Evolutionary conservation across 2,113 vertebrate species (phyloP).

Genomic region (Numenius arquata): DNA sequence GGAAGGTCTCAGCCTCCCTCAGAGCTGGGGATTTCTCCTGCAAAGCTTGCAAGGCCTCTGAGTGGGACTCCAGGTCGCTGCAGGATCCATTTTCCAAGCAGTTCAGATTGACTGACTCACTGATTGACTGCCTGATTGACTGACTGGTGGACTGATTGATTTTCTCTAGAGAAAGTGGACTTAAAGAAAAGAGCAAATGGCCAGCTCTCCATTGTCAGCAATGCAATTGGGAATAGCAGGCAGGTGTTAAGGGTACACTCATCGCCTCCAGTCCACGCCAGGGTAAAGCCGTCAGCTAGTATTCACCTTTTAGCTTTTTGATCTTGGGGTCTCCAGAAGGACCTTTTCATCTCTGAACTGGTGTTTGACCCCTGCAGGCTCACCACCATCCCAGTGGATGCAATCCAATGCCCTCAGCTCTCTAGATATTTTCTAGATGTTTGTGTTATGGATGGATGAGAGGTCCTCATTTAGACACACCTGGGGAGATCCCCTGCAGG

Average conservation of each 20-base stretch:
- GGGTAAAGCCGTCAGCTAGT: not conserved
- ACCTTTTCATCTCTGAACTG: not conserved
- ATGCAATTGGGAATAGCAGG: not conserved
- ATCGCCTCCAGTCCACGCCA: accelerated
- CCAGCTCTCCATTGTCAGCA: not conserved
- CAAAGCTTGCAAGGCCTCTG: not conserved
- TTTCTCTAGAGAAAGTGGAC: not conserved
- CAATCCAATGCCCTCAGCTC: not conserved
- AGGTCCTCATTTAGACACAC: not conserved
- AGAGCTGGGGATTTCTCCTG: not conserved
- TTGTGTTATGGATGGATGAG: not conserved
- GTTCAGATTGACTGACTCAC: not conserved
- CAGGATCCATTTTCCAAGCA: not conserved
- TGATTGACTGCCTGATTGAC: not conserved
- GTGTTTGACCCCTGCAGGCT: not conserved
- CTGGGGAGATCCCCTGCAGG: no score
- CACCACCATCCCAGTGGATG: not conserved
- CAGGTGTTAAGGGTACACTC: not conserved
- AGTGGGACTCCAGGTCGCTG: not conserved
- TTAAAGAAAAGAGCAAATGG: not conserved
- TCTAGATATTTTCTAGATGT: not conserved
- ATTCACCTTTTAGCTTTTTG: not conserved
- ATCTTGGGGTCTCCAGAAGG: not conserved
- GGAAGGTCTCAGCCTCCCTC: not conserved
- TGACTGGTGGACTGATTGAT: not conserved